Base-by-base conservation (phyloP, 2,797 vertebrate genomes). In the Rhinogobio ventralis region DNA sequence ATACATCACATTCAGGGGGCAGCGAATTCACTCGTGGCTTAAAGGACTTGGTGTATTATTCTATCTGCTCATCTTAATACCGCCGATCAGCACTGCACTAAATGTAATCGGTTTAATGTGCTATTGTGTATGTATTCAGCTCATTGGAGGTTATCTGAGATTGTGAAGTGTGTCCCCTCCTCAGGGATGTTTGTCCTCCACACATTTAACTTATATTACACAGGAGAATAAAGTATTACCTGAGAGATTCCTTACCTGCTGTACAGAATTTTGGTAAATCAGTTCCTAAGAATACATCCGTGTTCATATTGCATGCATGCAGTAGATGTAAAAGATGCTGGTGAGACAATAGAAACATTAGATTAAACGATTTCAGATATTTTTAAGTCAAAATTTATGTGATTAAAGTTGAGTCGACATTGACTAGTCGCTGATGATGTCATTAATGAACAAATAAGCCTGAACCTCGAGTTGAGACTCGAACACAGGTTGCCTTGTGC, bases 21-120 rank as follows among this genome's bases (percentile, higher is more conserved):
- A 23, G 68, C 53, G 72, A 82, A 89, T 85, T 86, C 79, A 83
- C 82, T 82, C 64, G 46, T 30, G 74, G 81, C 84, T 87, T 86
- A 85, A 86, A 90, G 72, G 83, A 83, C 85, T 85, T 75, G 66
- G 36, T 83, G 49, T 85, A 86, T 86, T 73, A 60, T 55, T 30
- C 39, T 84, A 74, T 60, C 85, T 81, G 55, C 86, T 88, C 87
- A 89, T 81, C 42, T 46, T 87, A 88, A 89, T 84, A 80, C 89
- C 84, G 67, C 55, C 53, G 85, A 88, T 89, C 85, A 89, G 74
- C 55, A 20, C 85, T 71, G 69, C 69, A 71, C 80, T 85, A 88
- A 83, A 89, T 76, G 60, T 73, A 71, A 51, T 78, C 75, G 42
- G 55, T 85, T 85, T 85, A 85, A 85, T 79, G 76, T 85, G 75